phyloP scores from a whole-genome alignment of 2,888 invertebrate species.

The Crocallis elinguaria region DNA sequence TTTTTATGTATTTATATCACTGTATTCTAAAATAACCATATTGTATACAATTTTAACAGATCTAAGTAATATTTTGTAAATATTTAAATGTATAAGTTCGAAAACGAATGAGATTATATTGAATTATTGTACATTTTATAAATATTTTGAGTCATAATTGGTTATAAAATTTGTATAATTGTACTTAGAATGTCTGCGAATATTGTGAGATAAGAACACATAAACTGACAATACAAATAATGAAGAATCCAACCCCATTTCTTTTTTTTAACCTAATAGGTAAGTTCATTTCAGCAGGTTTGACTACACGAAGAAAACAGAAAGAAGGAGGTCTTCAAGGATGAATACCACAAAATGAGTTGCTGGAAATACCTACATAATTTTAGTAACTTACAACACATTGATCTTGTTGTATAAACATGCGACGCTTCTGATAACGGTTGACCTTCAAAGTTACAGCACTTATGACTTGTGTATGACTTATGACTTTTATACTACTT shows the following conservation, averaged over 20 bases:
- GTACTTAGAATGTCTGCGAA: constrained; percentile 78
- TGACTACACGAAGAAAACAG: too few relatives aligned
- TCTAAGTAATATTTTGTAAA: constrained; percentile 81
- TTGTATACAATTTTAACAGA: constrained; percentile 83
- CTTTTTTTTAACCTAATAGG: constrained; percentile 13
- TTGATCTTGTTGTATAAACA: too few relatives aligned
- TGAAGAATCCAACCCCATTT: constrained; percentile 52
- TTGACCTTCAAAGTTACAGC: too few relatives aligned
- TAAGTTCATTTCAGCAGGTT: too few relatives aligned
- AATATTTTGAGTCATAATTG: constrained; percentile 80
- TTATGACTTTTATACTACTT: too few relatives aligned
- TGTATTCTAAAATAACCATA: constrained; percentile 77
- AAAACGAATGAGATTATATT: constrained; percentile 82
- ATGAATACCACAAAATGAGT: too few relatives aligned
- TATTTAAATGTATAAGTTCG: constrained; percentile 76
- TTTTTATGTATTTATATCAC: constrained; percentile 83
- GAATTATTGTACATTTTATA: constrained; percentile 80
- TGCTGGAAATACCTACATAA: too few relatives aligned
- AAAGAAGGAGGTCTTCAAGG: too few relatives aligned
- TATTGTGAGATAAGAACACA: constrained; percentile 80
- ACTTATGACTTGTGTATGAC: too few relatives aligned
- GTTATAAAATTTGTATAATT: constrained; percentile 78
- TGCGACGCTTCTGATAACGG: too few relatives aligned
- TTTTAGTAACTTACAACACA: too few relatives aligned
- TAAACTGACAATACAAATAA: constrained; percentile 84